These are phyloP conservation scores for Mergus octosetaceus DNA, from an alignment of 2,797 vertebrate genomes.

Conservation along the genomic window DNA sequence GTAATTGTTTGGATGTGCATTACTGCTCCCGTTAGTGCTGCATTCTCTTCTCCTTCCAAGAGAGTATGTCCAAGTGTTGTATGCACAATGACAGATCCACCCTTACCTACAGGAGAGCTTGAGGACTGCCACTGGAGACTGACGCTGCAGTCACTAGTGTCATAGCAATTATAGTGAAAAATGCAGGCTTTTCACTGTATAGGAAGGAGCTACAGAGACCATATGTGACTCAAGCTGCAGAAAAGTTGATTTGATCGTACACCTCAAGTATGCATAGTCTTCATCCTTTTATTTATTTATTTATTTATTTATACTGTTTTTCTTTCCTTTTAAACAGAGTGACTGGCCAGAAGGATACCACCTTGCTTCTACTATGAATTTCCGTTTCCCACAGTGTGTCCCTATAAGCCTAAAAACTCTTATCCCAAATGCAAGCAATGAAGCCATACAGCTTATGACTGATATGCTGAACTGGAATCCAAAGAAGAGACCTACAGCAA, in stretches of 20 bases:
- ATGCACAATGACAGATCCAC: not conserved
- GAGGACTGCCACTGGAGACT: not conserved
- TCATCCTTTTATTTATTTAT: not conserved
- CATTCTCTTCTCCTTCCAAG: not conserved
- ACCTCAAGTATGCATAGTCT: not conserved
- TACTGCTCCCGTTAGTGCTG: not conserved
- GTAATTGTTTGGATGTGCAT: not conserved
- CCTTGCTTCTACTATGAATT: conserved; percentile 93
- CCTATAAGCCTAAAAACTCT: conserved; percentile 94
- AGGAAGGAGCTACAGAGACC: not conserved
- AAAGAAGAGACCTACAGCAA: conserved; percentile 93
- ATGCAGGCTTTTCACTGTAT: not conserved
- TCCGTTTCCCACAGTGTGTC: conserved; percentile 96
- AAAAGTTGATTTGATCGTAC: not conserved
- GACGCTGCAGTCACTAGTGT: accelerated
- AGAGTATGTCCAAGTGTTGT: not conserved
- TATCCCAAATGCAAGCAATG: conserved; percentile 94
- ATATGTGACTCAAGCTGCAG: not conserved
- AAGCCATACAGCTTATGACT: conserved; percentile 90
- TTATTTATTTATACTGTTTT: not conserved
- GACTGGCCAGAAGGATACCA: conserved; percentile 97
- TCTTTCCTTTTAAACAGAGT: conserved; percentile 74
- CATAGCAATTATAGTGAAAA: not conserved
- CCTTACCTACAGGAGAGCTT: not conserved
- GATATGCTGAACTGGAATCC: conserved; percentile 94